Evolutionary conservation across 2,888 invertebrate species (phyloP), one percentile per base, ranked within the genome.

Genomic region (Torymus auratus): DNA sequence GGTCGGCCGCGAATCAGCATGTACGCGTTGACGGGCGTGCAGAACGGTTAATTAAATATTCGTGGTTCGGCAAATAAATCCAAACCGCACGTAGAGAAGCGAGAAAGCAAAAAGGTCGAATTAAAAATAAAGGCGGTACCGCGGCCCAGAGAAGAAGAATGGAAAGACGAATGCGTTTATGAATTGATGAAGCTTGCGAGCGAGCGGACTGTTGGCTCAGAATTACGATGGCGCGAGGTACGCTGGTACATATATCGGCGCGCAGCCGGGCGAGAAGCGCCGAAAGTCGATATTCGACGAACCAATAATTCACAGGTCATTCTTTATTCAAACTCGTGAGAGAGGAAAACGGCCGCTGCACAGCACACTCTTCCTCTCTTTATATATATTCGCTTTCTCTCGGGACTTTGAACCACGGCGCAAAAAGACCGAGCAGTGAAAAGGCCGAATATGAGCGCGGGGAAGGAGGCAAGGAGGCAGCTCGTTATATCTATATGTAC

Each of bases 231-330:
- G 83, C 20, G 23, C 15, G 15, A 41, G 41, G 7, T 10, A 41
- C 41, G 41, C n/a, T n/a, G 5, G 41, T 7, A 41, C 41, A 41
- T 41, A 41, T 10, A 41, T 5, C 41, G 7, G 41, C 7, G 41
- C 41, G 41, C 20, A 12, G 13, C 28, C n/a, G n/a, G 7, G 64
- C 41, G 5, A 41, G 41, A 77, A 71, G 72, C 68, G 68, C 13
- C 56, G 78, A 84, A 84, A 85, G 81, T 81, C 84, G 84, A 85
- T 83, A 84, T 84, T 83, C 82, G 81, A 71, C 80, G 83, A 75
- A 74, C 81, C 82, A 84, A 85, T 85, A 83, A 85, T 86, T 85
- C 83, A 83, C 82, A 70, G 80, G 70, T 82, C 73, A 82, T 85
- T 83, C 70, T 83, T 85, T 85, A 86, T 86, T 86, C 83, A 85